Percentiles rank a stretch among this genome's conserved stretches.
Evolutionary conservation across 2,797 vertebrate species (phyloP).

Genomic region (Propithecus deckenii): DNA sequence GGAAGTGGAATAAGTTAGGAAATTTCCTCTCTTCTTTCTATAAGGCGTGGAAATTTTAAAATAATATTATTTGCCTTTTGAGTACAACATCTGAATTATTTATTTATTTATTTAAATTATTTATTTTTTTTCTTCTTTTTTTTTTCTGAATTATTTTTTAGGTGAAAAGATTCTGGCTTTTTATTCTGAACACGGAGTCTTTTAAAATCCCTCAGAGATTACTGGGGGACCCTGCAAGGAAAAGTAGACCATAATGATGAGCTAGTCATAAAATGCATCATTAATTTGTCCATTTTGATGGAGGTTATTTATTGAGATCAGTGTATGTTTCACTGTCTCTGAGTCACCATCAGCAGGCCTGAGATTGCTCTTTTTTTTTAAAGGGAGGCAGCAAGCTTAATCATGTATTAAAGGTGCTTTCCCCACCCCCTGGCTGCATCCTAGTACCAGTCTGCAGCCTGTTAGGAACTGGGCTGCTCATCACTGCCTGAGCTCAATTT

Average conservation of each 20-base stretch:
- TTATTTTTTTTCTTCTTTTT: too few relatives aligned
- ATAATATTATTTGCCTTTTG: background rate
- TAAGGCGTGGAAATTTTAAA: background rate
- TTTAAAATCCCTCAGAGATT: slow-evolving; percentile 27
- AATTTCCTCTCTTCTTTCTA: background rate
- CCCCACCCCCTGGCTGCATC: too few relatives aligned
- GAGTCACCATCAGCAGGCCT: background rate
- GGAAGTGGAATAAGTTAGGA: background rate
- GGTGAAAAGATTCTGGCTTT: slow-evolving; percentile 33
- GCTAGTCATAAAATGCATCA: slow-evolving; percentile 65
- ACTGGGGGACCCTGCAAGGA: background rate
- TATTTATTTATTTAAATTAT: too few relatives aligned
- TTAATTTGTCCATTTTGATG: slow-evolving; percentile 62
- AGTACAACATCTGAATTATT: background rate
- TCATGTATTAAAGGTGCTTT: background rate
- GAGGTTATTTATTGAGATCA: slow-evolving; percentile 66
- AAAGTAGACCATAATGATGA: slow-evolving; percentile 48
- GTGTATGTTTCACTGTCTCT: background rate
- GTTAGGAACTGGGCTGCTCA: too few relatives aligned
- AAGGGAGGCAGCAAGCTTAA: background rate
- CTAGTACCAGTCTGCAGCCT: too few relatives aligned
- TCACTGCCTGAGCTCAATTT: too few relatives aligned
- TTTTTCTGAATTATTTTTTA: background rate
- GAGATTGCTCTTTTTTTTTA: slow-evolving; percentile 10
- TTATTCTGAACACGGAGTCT: background rate